A percentile compares a stretch with the other conserved stretches of the same genome.
Evolutionary conservation across 1,140 invertebrate species (phyloP).

Genomic region (Philaenus spumarius): DNA sequence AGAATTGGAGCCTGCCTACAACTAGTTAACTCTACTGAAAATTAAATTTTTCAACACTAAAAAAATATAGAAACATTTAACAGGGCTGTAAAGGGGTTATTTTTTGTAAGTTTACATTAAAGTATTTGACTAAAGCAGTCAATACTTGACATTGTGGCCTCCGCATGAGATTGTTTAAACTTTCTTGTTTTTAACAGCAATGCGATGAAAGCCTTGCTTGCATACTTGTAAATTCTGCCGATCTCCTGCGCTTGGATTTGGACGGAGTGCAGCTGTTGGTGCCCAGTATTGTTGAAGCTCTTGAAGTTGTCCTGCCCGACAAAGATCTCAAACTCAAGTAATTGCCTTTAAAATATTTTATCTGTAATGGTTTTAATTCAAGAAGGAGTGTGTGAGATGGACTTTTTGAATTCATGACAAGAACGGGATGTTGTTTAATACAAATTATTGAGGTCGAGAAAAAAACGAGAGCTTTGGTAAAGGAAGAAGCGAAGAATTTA

Average conservation of each 20-base stretch:
- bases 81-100: too few relatives aligned
- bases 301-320: slow-evolving; percentile 81
- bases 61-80: too few relatives aligned
- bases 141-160: too few relatives aligned
- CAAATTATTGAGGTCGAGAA: too few relatives aligned
- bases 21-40: too few relatives aligned
- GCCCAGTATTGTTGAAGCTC: slow-evolving; percentile 78
- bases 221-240: slow-evolving; percentile 71
- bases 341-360: slow-evolving; percentile 36
- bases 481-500: too few relatives aligned
- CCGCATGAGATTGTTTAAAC: not conserved
- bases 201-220: slow-evolving; percentile 67
- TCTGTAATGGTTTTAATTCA: slow-evolving; percentile 43
- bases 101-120: slow-evolving; percentile 5
- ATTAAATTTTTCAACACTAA: too few relatives aligned
- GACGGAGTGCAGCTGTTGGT: slow-evolving; percentile 88
- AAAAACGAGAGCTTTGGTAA: too few relatives aligned
- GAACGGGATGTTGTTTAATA: too few relatives aligned
- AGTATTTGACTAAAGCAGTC: too few relatives aligned
- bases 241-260: slow-evolving; percentile 82
- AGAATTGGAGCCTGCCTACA: too few relatives aligned
- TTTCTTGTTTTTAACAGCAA: slow-evolving; percentile 41
- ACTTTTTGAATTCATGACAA: too few relatives aligned
- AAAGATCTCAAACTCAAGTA: slow-evolving; percentile 52
- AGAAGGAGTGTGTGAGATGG: slow-evolving; percentile 30